Evolutionary conservation across 30 jellyfish, hydroid and myxozoan species (phyloP).

Genomic region (Pseudorhiza aurosa): DNA sequence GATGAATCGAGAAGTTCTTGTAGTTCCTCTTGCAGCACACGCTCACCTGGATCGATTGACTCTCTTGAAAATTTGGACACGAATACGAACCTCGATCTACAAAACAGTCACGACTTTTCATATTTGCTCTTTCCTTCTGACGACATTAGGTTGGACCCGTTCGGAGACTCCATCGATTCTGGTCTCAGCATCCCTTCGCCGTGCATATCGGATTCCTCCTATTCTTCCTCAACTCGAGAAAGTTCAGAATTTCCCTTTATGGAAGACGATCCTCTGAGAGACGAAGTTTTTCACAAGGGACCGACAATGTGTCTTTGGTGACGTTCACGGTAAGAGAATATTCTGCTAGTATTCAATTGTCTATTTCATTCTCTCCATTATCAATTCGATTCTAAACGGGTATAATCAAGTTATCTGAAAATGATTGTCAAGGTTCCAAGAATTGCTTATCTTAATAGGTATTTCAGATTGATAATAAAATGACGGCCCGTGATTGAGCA

Average conservation of each 20-base stretch:
- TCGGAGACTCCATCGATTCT: conserved; percentile 71
- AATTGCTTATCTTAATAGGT: too few relatives aligned
- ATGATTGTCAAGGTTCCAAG: too few relatives aligned
- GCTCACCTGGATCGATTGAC: conserved; percentile 53
- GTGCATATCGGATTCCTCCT: conserved; percentile 70
- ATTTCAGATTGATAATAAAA: too few relatives aligned
- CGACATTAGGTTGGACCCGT: conserved; percentile 52
- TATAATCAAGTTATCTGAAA: too few relatives aligned
- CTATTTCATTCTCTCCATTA: too few relatives aligned
- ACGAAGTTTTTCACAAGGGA: conserved; percentile 70
- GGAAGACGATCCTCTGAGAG: conserved; percentile 69
- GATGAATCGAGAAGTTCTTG: conserved; percentile 63
- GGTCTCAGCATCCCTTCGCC: conserved; percentile 81
- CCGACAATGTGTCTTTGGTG: conserved; percentile 83
- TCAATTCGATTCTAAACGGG: too few relatives aligned
- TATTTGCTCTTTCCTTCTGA: conserved; percentile 71
- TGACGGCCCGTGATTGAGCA: too few relatives aligned
- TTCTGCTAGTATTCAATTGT: not conserved
- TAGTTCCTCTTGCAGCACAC: conserved; percentile 43
- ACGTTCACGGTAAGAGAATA: not conserved
- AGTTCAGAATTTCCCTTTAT: conserved; percentile 70
- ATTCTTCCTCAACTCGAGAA: conserved; percentile 59
- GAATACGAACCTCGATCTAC: conserved; percentile 27
- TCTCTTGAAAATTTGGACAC: conserved; percentile 58
- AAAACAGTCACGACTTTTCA: conserved; percentile 63